phyloP scores from a whole-genome alignment of 2,888 invertebrate species.

The Heliconius cydno region DNA sequence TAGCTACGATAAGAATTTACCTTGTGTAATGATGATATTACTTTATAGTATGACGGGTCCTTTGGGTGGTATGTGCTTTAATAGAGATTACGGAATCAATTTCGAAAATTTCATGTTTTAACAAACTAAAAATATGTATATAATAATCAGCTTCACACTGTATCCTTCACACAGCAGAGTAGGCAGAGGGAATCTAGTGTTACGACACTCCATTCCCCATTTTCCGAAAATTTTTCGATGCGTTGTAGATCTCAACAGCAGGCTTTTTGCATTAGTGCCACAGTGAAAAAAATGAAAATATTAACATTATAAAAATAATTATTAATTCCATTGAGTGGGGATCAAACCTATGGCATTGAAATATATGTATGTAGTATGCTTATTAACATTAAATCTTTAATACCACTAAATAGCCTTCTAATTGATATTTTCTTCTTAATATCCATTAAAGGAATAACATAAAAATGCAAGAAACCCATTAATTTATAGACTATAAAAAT shows the following conservation, averaged over 20 bases:
- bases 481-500: constrained; percentile 27
- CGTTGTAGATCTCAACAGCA: no score
- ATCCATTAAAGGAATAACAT: background rate
- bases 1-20: constrained; percentile 5
- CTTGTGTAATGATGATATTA: constrained; percentile 7
- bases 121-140: background rate
- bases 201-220: no score
- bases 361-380: background rate
- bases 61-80: background rate
- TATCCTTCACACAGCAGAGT: no score
- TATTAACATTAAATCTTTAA: background rate
- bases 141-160: no score
- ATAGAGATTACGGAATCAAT: background rate
- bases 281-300: no score
- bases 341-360: no score
- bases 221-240: no score
- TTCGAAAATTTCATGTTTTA: background rate
- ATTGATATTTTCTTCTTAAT: background rate
- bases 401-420: background rate
- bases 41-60: background rate
- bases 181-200: no score
- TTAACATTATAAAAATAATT: no score
- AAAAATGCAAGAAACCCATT: constrained; percentile 1
- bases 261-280: no score
- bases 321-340: no score